Base-by-base conservation (phyloP, 2,113 vertebrate species). In the Sylvilagus bachmani region DNA sequence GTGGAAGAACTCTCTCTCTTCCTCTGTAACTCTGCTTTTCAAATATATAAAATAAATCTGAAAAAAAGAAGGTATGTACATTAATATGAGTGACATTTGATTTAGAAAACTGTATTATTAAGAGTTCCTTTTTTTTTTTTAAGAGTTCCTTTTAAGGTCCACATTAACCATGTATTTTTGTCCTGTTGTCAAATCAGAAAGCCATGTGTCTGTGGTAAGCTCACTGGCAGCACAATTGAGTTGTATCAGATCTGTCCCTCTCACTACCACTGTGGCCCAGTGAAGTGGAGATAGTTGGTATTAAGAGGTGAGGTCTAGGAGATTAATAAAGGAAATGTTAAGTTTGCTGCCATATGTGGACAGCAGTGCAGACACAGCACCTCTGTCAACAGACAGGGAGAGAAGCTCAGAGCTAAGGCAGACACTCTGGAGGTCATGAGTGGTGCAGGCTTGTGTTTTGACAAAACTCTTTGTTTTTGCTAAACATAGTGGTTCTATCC, bases 21-120 rank as follows among this genome's bases (percentile, higher is more conserved):
- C 21, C 55, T 58, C 55, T 58, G 55, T 58, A 58, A 58, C 55
- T 58, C 55, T 58, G 55, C 6, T 10, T 58, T 58, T 58, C 55
- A 44, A 44, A 44, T 44, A 44, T 44, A 44, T 44, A 44, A 44
- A 44, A 44, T 6, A 44, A 44, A 44, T 44, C 44, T 44, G 8
- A 44, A 44, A 44, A 44, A 44, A 44, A 44, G 44, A 7, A 44
- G 44, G 44, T 44, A 44, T 44, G 38, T 8, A 44, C 44, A 44
- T 44, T 44, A 44, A 44, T 44, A 44, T 44, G 12, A 71, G 62
- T 90, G 77, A 83, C 44, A 62, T 44, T 61, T 61, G 70, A 82
- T 67, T 92, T 82, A 90, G 71, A 81, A 96, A 73, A 90, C 3
- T 49, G 13, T 55, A 29, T 55, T 36, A 44, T 86, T 86, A 89